These are phyloP conservation scores for Caenorhabditis wallacei DNA, from an alignment of 2,888 invertebrate genomes.

Conservation along the genomic window DNA sequence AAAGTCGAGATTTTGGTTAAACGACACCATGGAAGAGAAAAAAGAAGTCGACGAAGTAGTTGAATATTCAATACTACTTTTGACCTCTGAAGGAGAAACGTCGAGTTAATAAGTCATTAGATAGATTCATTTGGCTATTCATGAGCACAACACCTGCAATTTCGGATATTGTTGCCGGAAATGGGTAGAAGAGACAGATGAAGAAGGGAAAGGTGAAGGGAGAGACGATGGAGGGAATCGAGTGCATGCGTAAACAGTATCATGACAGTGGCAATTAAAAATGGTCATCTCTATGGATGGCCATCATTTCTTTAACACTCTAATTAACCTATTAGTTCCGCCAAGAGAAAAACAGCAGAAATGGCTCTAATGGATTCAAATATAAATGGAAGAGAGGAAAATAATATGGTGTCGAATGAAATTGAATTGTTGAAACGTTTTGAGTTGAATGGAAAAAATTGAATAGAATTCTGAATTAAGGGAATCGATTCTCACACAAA, in stretches of 20 bases:
- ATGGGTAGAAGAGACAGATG: background rate
- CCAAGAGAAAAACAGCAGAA: background rate
- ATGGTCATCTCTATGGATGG: background rate
- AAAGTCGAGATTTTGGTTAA: constrained; percentile 45
- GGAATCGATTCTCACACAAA: too few relatives aligned
- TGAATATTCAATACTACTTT: constrained; percentile 39
- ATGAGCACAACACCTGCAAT: constrained; percentile 60
- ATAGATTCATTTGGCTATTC: constrained; percentile 52
- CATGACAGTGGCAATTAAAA: constrained; percentile 52
- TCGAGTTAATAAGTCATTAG: constrained; percentile 60
- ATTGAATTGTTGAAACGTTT: background rate
- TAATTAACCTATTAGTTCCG: constrained; percentile 54
- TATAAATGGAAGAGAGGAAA: constrained; percentile 1
- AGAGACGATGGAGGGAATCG: background rate
- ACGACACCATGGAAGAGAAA: constrained; percentile 19
- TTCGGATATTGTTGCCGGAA: constrained; percentile 42
- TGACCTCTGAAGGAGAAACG: constrained; percentile 27
- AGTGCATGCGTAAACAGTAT: constrained; percentile 53
- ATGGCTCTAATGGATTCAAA: constrained; percentile 44
- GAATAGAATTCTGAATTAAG: too few relatives aligned
- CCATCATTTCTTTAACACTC: constrained; percentile 33
- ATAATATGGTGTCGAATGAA: background rate
- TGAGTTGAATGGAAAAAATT: background rate
- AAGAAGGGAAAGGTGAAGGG: background rate
- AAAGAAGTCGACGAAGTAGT: constrained; percentile 8